Conservation (phyloP, 2,888 invertebrate species). For the Eucriotettix oculatus region DNA sequence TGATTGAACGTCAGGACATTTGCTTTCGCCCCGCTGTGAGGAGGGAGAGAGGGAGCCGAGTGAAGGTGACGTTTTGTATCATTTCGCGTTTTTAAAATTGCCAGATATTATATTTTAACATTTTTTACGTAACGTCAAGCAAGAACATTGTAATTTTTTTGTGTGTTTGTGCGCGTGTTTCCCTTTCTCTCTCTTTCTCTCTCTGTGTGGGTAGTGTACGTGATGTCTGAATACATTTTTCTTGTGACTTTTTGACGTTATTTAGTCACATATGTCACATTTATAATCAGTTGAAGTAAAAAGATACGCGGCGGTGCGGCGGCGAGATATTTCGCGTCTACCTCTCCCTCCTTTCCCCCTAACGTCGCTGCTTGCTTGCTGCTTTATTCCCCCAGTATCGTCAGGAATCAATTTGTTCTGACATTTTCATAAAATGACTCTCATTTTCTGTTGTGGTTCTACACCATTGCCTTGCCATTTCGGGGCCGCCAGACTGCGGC, state of each 20-base stretch:
- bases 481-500: background rate
- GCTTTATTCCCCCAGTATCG: conserved; percentile 4
- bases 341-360: background rate
- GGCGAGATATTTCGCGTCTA: too few relatives aligned
- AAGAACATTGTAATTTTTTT: too few relatives aligned
- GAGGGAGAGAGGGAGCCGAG: too few relatives aligned
- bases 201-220: background rate
- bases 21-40: too few relatives aligned
- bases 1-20: too few relatives aligned
- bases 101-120: too few relatives aligned
- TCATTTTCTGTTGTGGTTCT: conserved; percentile 9
- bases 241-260: background rate
- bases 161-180: background rate
- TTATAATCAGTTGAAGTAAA: background rate
- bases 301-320: background rate
- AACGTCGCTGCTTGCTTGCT: too few relatives aligned
- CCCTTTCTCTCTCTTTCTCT: background rate
- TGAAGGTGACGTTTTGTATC: too few relatives aligned
- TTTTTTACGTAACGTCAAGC: too few relatives aligned
- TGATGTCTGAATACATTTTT: background rate
- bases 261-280: background rate
- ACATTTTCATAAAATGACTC: conserved; percentile 12
- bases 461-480: conserved; percentile 12
- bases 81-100: too few relatives aligned
- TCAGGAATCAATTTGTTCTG: conserved; percentile 14